A percentile compares a stretch with the other conserved stretches of the same genome.
Evolutionary conservation across 1,140 invertebrate genomes (phyloP).

Genomic region (Nebria ingens): DNA sequence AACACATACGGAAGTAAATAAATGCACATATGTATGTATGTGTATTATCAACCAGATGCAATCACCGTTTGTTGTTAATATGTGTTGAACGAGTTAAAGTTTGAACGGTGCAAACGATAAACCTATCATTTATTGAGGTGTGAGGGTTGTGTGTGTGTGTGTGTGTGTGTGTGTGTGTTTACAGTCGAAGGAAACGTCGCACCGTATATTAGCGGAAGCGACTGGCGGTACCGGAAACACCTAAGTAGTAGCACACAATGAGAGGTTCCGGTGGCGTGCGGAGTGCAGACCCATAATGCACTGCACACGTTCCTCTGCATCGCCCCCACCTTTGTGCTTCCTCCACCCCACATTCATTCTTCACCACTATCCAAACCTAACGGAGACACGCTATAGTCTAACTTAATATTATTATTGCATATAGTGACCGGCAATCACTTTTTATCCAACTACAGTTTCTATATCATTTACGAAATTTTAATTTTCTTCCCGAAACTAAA

Average conservation of each 20-base stretch:
- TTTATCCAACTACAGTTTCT: too few species aligned
- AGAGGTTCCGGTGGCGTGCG: neutral
- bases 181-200: neutral
- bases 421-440: too few species aligned
- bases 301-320: neutral
- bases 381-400: conserved; percentile 8
- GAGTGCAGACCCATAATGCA: neutral
- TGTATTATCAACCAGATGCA: too few species aligned
- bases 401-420: too few species aligned
- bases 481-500: too few species aligned
- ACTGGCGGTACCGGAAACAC: conserved; percentile 3
- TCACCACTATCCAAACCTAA: neutral
- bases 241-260: conserved; percentile 9
- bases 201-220: conserved; percentile 2
- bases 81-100: too few species aligned
- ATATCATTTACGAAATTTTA: too few species aligned
- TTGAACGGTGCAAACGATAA: too few species aligned
- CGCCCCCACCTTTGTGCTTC: neutral
- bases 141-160: neutral
- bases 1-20: too few species aligned
- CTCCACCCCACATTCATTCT: neutral
- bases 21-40: too few species aligned
- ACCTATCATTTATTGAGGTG: neutral
- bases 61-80: too few species aligned
- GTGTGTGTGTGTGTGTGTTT: too few species aligned